Conservation (phyloP, 1,140 invertebrate species). For the Drosophila quadrilineata region DNA sequence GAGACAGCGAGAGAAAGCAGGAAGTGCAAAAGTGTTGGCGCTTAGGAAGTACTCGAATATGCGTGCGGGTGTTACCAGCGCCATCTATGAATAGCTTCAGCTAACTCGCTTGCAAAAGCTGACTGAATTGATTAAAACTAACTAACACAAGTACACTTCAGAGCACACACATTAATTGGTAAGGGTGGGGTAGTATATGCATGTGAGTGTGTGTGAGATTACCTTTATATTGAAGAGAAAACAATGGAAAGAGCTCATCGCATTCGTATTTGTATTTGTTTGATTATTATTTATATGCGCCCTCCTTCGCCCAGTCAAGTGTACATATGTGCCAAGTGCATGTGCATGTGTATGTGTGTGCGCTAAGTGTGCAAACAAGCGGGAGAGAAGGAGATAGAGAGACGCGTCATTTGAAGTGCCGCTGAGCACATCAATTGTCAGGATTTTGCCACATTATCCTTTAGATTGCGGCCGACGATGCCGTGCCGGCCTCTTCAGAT, state of each 20-base stretch:
- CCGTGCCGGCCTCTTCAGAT: slow-evolving; percentile 50
- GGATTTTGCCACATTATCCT: slow-evolving; percentile 80
- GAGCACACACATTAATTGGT: background rate
- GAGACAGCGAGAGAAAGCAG: slow-evolving; percentile 30
- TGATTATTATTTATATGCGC: slow-evolving; percentile 73
- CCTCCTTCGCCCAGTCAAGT: slow-evolving; percentile 59
- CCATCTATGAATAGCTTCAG: slow-evolving; percentile 54
- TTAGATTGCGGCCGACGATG: slow-evolving; percentile 50
- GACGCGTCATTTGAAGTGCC: slow-evolving; percentile 65
- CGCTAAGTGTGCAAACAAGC: slow-evolving; percentile 54
- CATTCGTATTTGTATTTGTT: slow-evolving; percentile 49
- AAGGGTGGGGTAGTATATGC: slow-evolving; percentile 2
- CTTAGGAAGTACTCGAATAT: slow-evolving; percentile 30
- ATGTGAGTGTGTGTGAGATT: slow-evolving; percentile 47
- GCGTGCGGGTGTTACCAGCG: slow-evolving; percentile 25
- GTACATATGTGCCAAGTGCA: background rate
- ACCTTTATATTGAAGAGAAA: slow-evolving; percentile 35
- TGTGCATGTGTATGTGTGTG: background rate
- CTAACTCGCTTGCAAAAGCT: background rate
- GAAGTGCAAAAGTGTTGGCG: slow-evolving; percentile 46
- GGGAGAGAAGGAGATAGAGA: slow-evolving; percentile 33
- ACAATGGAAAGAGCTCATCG: slow-evolving; percentile 23
- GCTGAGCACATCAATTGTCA: slow-evolving; percentile 67
- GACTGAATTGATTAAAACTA: slow-evolving; percentile 20
- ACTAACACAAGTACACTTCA: background rate